Conservation (phyloP, 2,797 vertebrate species). For the Borostomias antarcticus region DNA sequence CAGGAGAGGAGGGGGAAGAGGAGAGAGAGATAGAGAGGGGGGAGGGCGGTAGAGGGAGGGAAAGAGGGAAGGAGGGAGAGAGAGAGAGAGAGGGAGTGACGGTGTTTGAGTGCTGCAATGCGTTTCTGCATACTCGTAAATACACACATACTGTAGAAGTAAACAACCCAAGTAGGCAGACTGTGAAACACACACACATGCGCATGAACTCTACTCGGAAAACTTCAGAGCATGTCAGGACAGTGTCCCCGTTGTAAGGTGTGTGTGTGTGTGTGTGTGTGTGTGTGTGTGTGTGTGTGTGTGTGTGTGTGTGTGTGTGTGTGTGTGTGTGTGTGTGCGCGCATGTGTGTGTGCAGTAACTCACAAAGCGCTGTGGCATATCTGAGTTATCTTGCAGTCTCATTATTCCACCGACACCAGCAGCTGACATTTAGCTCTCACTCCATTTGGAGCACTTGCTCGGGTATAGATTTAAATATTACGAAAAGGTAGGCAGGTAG, state of each 20-base stretch:
- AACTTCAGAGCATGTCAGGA: background rate
- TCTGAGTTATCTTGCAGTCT: too few species aligned
- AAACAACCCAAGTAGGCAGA: background rate
- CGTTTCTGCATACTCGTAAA: conserved; percentile 11
- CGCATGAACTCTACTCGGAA: background rate
- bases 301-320: background rate
- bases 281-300: background rate
- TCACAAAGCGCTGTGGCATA: background rate
- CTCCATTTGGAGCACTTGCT: too few species aligned
- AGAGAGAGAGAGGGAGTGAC: conserved; percentile 22
- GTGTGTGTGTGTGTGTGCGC: background rate
- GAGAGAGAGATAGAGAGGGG: background rate
- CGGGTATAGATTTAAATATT: too few species aligned
- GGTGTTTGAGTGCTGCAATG: background rate
- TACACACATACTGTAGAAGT: conserved; percentile 19
- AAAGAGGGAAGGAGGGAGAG: background rate
- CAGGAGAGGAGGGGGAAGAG: conserved; percentile 23
- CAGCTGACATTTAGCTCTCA: too few species aligned
- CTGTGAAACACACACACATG: too few species aligned
- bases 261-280: too few species aligned
- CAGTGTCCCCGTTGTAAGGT: background rate
- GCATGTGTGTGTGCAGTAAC: background rate
- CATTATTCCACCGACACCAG: too few species aligned
- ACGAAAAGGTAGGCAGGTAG: too few species aligned
- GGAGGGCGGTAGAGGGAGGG: conserved; percentile 20